Evolutionary conservation across 2,888 invertebrate species (phyloP).

Genomic region (Cepaea hortensis): DNA sequence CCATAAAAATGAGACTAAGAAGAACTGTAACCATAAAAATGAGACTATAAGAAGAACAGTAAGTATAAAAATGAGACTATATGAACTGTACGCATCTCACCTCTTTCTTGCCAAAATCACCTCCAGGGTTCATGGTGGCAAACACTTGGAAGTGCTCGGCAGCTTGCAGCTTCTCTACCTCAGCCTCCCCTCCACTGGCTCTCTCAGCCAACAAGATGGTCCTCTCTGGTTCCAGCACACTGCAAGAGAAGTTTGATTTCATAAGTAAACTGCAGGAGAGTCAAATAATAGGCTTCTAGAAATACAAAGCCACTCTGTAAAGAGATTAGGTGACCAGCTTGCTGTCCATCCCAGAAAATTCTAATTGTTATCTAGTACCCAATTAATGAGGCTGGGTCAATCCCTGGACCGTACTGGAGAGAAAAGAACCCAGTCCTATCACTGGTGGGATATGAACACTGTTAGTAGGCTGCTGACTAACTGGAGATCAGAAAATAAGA

Average conservation of each 20-base stretch:
- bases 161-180: constrained; percentile 77
- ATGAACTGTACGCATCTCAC: constrained; percentile 68
- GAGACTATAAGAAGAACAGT: not conserved
- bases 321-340: no score
- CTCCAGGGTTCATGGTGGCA: constrained; percentile 99
- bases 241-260: not conserved
- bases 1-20: no score
- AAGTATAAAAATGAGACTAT: not conserved
- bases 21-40: not conserved
- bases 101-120: constrained; percentile 99
- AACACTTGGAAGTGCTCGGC: constrained; percentile 89
- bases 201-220: constrained; percentile 93
- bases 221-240: constrained; percentile 91
- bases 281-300: no score
- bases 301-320: no score
- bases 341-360: no score
- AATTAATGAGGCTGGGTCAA: no score
- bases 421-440: no score
- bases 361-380: no score
- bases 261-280: not conserved
- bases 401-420: no score
- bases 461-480: no score
- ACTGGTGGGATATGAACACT: no score
- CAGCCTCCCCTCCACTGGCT: constrained; percentile 78
- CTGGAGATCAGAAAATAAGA: no score